Evolutionary conservation across 1,140 invertebrate species (phyloP).

Genomic region (Mya arenaria): DNA sequence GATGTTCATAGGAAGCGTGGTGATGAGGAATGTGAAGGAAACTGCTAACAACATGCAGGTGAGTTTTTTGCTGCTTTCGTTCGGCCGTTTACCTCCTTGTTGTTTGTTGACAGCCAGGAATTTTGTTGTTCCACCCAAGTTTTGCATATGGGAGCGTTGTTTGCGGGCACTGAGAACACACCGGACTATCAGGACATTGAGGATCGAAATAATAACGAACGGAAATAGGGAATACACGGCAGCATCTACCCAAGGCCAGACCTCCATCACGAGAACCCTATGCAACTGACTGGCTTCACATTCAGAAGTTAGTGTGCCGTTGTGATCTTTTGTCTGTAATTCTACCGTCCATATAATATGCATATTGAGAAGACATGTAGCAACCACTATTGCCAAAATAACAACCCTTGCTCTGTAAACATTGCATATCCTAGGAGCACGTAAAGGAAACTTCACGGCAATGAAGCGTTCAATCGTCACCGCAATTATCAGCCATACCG

Average conservation of each 20-base stretch:
- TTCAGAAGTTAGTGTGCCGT: constrained; percentile 27
- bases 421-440: constrained; percentile 74
- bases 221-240: constrained; percentile 76
- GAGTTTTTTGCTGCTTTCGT: constrained; percentile 68
- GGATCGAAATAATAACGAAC: constrained; percentile 69
- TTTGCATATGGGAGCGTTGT: constrained; percentile 29
- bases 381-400: constrained; percentile 58
- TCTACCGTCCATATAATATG: constrained; percentile 76
- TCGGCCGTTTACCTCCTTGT: neutral
- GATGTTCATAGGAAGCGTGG: constrained; percentile 79
- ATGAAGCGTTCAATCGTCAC: constrained; percentile 80
- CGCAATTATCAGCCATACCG: constrained; percentile 80
- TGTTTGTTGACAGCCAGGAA: neutral
- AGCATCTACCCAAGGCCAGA: constrained; percentile 77
- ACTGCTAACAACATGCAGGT: constrained; percentile 78
- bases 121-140: constrained; percentile 1
- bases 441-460: constrained; percentile 77
- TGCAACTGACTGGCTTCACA: constrained; percentile 57
- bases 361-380: constrained; percentile 69
- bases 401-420: constrained; percentile 67
- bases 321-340: neutral
- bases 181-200: constrained; percentile 69
- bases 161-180: constrained; percentile 57
- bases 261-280: constrained; percentile 48
- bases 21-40: constrained; percentile 78